Evolutionary conservation across 2,113 vertebrate species (phyloP).

Genomic region (Cyprinodon brontotheroides): DNA sequence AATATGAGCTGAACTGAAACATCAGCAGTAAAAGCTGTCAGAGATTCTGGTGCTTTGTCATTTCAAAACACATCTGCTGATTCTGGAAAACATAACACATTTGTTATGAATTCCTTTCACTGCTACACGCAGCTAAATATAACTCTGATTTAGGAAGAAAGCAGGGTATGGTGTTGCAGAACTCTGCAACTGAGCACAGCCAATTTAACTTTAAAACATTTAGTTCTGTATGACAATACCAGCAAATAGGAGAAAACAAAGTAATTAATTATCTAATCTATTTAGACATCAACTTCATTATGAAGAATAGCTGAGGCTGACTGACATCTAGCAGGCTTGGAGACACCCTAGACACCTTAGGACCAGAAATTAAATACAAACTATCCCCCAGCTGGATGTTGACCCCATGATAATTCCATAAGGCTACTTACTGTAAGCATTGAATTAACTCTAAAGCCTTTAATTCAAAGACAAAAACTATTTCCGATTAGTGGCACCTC

Average conservation of each 20-base stretch:
- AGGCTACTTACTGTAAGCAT: not conserved
- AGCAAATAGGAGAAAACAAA: conserved; percentile 3
- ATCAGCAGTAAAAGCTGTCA: conserved; percentile 16
- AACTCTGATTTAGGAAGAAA: conserved; percentile 17
- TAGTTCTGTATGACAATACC: not conserved
- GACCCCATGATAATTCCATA: no score
- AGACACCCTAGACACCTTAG: not conserved
- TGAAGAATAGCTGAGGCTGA: not conserved
- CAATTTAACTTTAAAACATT: conserved; percentile 31
- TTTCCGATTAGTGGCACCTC: not conserved
- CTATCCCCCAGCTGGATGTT: not conserved
- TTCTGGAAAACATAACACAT: conserved; percentile 9
- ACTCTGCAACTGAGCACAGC: conserved; percentile 4
- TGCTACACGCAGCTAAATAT: conserved; percentile 19
- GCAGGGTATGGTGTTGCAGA: not conserved
- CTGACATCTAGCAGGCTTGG: not conserved
- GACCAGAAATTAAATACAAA: conserved; percentile 1
- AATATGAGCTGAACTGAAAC: not conserved
- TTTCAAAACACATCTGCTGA: not conserved
- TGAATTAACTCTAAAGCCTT: not conserved
- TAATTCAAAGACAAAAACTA: not conserved
- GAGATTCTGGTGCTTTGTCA: conserved; percentile 20
- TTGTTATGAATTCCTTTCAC: conserved; percentile 3
- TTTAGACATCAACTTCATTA: not conserved
- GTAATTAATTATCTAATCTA: not conserved